Evolutionary conservation across 2,888 invertebrate species (phyloP), one percentile per base, ranked within the genome.

Genomic region (Linnaemya vulpina): DNA sequence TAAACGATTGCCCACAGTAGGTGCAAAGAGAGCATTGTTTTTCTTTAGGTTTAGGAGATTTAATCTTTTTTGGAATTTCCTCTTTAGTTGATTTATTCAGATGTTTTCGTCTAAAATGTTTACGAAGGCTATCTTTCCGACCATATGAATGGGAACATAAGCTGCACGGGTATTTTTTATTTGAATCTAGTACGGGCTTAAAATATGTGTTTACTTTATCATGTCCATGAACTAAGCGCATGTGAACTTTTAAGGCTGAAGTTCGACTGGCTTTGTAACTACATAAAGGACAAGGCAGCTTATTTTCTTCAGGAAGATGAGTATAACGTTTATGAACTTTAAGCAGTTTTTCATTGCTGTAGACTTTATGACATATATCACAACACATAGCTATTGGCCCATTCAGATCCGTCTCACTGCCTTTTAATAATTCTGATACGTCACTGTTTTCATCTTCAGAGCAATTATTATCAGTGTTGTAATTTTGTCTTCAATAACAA

Each of bases 301-400:
- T 85, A 40, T 82, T 75, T 71, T 85, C 75, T 38, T 82, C 82
- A 1, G 82, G 85, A 78, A 82, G 79, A 30, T 85, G 85, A 0
- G 75, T 82, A n/a, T 82, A 82, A 62, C 67, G 82, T 67, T 82
- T 85, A 46, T 85, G 85, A 25, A 77, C 67, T 71, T 71, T 67
- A 4, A 85, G 67, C 17, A 75, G 70, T 46, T 78, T 78, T 20
- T 75, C 75, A 60, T 79, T 75, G 22, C 55, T 58, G 60, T 79
- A 85, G 15, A 85, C 67, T 46, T 85, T 85, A 3, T 85, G 78
- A 13, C 85, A 85, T 40, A 85, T 40, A 53, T 85, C 85, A 60
- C 85, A 85, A 60, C 70, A 49, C 43, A 78, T 63, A 10, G 82
- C 75, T 49, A 85, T 46, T 3, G 82, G 25, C 30, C 75, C 71